Percentiles rank a stretch among this genome's conserved stretches.
These are phyloP conservation scores for Mermis nigrescens DNA, from an alignment of 2,888 invertebrate species.

Conservation along the genomic window DNA sequence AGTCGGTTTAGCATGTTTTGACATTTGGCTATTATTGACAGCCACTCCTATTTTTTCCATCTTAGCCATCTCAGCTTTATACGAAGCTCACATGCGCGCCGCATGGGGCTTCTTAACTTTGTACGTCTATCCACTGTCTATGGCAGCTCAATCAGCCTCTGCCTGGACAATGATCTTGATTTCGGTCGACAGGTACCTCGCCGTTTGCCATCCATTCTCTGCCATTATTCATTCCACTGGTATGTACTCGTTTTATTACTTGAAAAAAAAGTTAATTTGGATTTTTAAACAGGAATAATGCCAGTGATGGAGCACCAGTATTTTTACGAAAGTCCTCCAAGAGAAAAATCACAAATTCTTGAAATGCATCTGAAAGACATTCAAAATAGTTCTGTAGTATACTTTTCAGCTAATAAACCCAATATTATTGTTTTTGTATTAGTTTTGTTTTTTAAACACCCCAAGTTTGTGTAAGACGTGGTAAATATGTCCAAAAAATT, in stretches of 20 bases:
- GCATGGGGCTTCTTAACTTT: neutral
- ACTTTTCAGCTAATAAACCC: no score
- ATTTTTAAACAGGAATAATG: no score
- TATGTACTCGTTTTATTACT: no score
- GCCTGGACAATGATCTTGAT: constrained; percentile 10
- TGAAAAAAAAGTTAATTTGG: no score
- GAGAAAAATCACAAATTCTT: neutral
- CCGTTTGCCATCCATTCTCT: constrained; percentile 8
- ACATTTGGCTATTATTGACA: neutral
- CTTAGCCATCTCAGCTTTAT: neutral
- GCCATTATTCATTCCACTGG: neutral
- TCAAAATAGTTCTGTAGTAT: no score
- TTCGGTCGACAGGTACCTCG: constrained; percentile 7
- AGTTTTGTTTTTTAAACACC: no score
- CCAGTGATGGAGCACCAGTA: no score
- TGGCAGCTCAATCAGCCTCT: constrained; percentile 7
- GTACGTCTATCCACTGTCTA: constrained; percentile 8
- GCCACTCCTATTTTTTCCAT: neutral
- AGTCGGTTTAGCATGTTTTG: neutral
- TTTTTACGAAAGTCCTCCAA: no score
- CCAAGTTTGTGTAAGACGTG: no score
- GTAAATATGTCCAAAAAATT: no score
- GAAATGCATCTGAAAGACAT: no score
- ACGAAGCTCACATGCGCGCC: neutral
- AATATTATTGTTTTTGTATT: no score